Base-by-base conservation (phyloP, 2,797 vertebrate species). In the Pangasius sanitwongsei region DNA sequence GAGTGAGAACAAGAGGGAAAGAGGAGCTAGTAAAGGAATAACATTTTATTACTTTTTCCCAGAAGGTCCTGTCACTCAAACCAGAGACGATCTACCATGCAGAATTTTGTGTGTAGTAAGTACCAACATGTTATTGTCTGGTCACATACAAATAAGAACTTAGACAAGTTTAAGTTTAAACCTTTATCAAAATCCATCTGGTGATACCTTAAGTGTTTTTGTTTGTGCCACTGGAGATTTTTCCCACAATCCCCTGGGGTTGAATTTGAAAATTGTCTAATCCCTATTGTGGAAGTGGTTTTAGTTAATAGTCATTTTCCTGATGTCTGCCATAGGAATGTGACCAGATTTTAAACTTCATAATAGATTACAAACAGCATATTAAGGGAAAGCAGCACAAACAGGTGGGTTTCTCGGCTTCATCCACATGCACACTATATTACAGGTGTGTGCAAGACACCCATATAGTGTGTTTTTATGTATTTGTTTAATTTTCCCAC, bases 71-170 rank as follows among this genome's bases (percentile, higher is more conserved):
- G 63, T 20, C 31, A 23, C 63, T 25, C 16, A 85, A 77, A 41
- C 48, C 31, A 78, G n/a, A 55, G 25, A 25, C 0, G 16, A 65
- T 23, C 2, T 23, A 9, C 31, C 23, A 15, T 65, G 41, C 59
- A 63, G 7, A 61, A 41, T 90, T 85, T 31, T 88, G 55, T 90
- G 89, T 84, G 74, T 88, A 50, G 89, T 90, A 86, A 90, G 89
- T 80, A 59, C n/a, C 2, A 12, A 80, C 12, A 37, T 23, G 2
- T 6, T 59, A 3, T 61, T 61, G 5, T 41, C 23, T 15, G 13
- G 53, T 81, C 16, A 78, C n/a, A 34, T 81, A 37, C 53, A 31
- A 55, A 55, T 50, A 78, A n/a, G 72, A 28, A 28, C 11, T 44
- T 44, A 6, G 4, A 6, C 41, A 44, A 44, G 41, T 44, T 44